Conservation (phyloP, 2,888 invertebrate species). For the Epicampocera succincta region DNA sequence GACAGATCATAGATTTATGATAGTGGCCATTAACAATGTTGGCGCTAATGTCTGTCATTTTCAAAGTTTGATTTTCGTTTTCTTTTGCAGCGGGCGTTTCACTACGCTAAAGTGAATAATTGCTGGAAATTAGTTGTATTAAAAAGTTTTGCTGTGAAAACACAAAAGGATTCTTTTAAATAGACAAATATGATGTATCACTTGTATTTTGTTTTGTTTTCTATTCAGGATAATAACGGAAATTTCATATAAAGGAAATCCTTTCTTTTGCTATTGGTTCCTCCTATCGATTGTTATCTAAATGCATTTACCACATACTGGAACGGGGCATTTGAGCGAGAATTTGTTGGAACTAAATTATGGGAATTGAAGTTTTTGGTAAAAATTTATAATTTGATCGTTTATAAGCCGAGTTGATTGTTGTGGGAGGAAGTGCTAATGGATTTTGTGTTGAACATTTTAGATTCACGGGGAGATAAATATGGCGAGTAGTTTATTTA, state of each 20-base stretch:
- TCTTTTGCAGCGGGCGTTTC: slow-evolving; percentile 53
- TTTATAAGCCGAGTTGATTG: slow-evolving; percentile 48
- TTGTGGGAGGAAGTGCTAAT: slow-evolving; percentile 66
- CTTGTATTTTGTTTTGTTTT: slow-evolving; percentile 18
- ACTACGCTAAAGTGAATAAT: slow-evolving; percentile 66
- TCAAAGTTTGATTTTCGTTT: slow-evolving; percentile 12
- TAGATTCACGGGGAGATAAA: slow-evolving; percentile 18
- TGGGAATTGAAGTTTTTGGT: background rate
- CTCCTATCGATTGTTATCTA: slow-evolving; percentile 59
- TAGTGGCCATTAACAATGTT: slow-evolving; percentile 67
- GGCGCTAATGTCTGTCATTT: slow-evolving; percentile 67
- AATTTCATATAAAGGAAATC: slow-evolving; percentile 63
- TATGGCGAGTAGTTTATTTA: background rate
- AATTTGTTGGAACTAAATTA: slow-evolving; percentile 7
- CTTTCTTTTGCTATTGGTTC: slow-evolving; percentile 26
- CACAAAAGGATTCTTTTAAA: slow-evolving; percentile 49
- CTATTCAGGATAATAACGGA: slow-evolving; percentile 43
- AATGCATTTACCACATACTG: slow-evolving; percentile 37
- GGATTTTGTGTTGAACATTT: slow-evolving; percentile 46
- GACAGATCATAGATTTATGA: slow-evolving; percentile 69
- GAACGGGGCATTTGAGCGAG: background rate
- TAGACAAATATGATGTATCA: slow-evolving; percentile 66
- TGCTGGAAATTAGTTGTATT: slow-evolving; percentile 63
- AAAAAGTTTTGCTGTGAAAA: slow-evolving; percentile 39
- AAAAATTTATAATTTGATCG: slow-evolving; percentile 57